A percentile compares a stretch with the other conserved stretches of the same genome.
phyloP scores from a whole-genome alignment of 1,140 invertebrate genomes.

The Cyclina sinensis region DNA sequence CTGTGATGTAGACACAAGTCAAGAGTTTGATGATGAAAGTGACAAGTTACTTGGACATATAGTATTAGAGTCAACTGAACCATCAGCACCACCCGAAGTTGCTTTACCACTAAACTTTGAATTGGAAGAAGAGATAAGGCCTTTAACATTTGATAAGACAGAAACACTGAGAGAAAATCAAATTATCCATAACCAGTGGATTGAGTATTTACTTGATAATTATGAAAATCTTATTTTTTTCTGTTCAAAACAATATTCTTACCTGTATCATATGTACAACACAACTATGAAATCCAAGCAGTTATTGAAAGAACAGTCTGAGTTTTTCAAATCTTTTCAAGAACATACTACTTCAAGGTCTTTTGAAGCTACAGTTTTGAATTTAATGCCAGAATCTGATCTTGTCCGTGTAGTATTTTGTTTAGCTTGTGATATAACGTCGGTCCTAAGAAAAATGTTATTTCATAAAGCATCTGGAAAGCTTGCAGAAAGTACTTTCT shows the following conservation, averaged over 20 bases:
- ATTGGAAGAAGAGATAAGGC: conserved; percentile 2
- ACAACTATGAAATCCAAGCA: conserved; percentile 15
- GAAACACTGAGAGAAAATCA: conserved; percentile 31
- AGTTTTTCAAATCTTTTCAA: conserved; percentile 34
- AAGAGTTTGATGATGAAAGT: not conserved
- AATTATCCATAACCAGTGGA: conserved; percentile 1
- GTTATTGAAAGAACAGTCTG: conserved; percentile 11
- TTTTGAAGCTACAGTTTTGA: conserved; percentile 14
- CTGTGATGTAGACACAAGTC: conserved; percentile 22
- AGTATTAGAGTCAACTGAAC: not conserved
- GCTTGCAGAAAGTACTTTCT: conserved; percentile 2
- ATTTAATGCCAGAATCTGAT: conserved; percentile 33
- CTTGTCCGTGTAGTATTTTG: conserved; percentile 20
- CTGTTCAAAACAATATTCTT: conserved; percentile 25
- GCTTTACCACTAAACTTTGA: conserved; percentile 7
- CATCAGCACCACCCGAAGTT: conserved; percentile 16
- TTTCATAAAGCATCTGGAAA: conserved; percentile 15
- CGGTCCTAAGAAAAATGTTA: conserved; percentile 20
- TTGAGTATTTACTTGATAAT: conserved; percentile 37
- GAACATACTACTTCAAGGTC: conserved; percentile 7
- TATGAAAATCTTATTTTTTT: not conserved
- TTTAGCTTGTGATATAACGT: conserved; percentile 47
- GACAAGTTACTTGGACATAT: not conserved
- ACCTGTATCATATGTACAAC: conserved; percentile 3
- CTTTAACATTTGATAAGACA: conserved; percentile 20